Conservation (phyloP, 92 coral and sea anemone genomes). For the Zoanthus solanderi region DNA sequence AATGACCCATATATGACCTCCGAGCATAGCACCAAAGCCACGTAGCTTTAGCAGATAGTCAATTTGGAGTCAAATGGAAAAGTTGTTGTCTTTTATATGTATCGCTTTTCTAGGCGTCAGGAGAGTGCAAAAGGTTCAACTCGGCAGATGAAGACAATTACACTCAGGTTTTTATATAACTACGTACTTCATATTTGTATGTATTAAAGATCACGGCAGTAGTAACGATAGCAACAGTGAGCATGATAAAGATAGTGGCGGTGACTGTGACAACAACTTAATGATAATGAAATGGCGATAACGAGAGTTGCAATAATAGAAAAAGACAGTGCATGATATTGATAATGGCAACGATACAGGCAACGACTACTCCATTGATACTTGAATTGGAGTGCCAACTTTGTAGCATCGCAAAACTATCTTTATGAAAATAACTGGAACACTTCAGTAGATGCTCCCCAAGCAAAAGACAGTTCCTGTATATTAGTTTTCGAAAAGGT, state of each 20-base stretch:
- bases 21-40: no score
- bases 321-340: neutral
- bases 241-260: neutral
- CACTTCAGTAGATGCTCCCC: no score
- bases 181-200: neutral
- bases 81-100: neutral
- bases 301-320: neutral
- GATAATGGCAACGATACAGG: neutral
- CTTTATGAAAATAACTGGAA: no score
- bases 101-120: slow-evolving; percentile 9
- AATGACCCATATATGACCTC: no score
- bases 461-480: no score
- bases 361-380: neutral
- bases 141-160: slow-evolving; percentile 39
- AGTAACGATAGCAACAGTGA: neutral
- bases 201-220: neutral
- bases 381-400: no score
- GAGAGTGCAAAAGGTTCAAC: slow-evolving; percentile 40
- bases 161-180: slow-evolving; percentile 21
- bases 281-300: neutral
- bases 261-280: neutral
- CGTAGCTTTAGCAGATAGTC: no score
- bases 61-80: no score
- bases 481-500: no score
- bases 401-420: no score